These are phyloP conservation scores for Actinemys pallida DNA, from an alignment of 2,113 vertebrate species.

Conservation along the genomic window DNA sequence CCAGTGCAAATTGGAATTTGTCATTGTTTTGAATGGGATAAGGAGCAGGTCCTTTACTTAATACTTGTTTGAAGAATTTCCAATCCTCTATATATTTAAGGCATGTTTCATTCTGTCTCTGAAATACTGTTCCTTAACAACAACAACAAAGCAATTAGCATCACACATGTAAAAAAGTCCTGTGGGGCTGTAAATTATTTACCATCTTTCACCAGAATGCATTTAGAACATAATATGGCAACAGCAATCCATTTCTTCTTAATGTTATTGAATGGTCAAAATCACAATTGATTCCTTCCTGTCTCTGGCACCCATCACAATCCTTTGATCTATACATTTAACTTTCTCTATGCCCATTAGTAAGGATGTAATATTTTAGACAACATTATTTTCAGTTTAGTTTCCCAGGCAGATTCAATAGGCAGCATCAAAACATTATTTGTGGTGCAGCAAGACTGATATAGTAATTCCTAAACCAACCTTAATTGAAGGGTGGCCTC, in stretches of 20 bases:
- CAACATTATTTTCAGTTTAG: neutral
- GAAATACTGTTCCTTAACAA: neutral
- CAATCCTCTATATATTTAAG: neutral
- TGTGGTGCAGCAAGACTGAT: neutral
- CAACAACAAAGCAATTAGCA: neutral
- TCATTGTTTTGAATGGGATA: neutral
- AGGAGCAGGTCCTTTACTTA: neutral
- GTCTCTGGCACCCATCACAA: neutral
- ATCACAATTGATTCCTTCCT: neutral
- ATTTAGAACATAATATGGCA: neutral
- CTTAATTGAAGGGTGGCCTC: neutral
- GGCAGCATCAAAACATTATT: neutral
- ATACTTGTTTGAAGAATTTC: neutral
- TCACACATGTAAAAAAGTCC: neutral
- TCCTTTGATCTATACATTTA: neutral
- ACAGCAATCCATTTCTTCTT: neutral
- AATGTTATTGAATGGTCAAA: neutral
- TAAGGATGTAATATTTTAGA: neutral
- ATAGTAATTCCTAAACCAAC: neutral
- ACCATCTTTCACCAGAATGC: neutral
- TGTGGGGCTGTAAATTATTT: neutral
- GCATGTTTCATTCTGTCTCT: neutral
- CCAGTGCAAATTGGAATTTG: neutral
- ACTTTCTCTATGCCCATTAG: neutral
- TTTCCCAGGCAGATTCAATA: neutral